Percentiles rank a stretch among this genome's conserved stretches.
Conservation (phyloP, 2,113 vertebrate species). For the Hepsetus odoe region DNA sequence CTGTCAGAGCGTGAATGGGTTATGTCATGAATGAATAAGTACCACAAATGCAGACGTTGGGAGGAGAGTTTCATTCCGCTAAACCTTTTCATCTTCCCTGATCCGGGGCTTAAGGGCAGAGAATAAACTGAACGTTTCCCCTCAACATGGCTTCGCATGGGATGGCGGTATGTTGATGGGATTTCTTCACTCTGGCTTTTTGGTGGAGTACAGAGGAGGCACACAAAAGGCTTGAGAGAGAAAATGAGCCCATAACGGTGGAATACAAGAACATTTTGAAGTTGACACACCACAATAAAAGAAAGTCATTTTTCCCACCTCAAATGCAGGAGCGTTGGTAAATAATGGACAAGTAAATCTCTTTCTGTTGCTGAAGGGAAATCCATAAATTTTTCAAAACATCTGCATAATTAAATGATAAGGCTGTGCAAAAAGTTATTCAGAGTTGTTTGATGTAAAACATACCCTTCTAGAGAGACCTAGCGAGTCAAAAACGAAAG, state of each 20-base stretch:
- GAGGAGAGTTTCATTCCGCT: conserved; percentile 69
- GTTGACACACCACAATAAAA: no score
- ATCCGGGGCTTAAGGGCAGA: conserved; percentile 68
- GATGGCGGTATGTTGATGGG: neutral
- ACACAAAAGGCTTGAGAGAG: conserved; percentile 7
- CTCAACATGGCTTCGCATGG: conserved; percentile 25
- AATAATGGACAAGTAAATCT: no score
- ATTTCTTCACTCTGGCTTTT: conserved; percentile 12
- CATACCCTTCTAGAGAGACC: no score
- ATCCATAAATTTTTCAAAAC: no score
- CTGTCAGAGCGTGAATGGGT: conserved; percentile 78
- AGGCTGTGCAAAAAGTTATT: no score
- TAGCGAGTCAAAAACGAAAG: no score
- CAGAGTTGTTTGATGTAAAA: no score
- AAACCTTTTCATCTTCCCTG: conserved; percentile 74
- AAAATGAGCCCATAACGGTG: conserved; percentile 18
- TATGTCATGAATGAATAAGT: conserved; percentile 83
- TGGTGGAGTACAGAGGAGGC: neutral
- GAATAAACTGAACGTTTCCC: conserved; percentile 68
- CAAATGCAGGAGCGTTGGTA: no score
- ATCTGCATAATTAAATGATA: no score
- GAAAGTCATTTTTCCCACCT: no score
- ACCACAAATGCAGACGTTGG: conserved; percentile 67
- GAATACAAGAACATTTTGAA: neutral
- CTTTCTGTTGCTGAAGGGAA: no score